Percentiles rank a stretch among this genome's conserved stretches.
Conservation (phyloP, 2,113 vertebrate genomes). For the Cercocebus atys region DNA sequence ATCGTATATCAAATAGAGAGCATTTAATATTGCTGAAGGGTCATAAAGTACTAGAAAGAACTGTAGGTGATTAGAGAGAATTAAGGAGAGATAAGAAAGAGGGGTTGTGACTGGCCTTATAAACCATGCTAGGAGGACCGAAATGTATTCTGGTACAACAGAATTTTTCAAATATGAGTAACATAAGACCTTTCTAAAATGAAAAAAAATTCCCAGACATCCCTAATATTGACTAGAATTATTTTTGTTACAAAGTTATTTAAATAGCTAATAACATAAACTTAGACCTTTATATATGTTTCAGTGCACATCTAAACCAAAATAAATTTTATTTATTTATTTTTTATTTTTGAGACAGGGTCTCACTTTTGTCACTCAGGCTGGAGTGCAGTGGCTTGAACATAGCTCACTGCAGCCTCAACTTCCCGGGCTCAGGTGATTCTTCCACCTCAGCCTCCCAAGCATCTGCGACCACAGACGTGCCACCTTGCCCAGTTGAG, state of each 20-base stretch:
- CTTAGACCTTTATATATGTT: not conserved
- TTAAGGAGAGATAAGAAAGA: not conserved
- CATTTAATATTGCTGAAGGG: not conserved
- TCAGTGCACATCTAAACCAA: not conserved
- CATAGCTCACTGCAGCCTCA: too few species aligned
- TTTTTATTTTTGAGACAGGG: too few species aligned
- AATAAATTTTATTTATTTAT: not conserved
- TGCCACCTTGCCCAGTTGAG: too few species aligned
- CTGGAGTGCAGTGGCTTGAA: too few species aligned
- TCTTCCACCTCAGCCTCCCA: too few species aligned
- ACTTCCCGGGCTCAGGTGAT: too few species aligned
- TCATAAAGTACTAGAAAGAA: not conserved
- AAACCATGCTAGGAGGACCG: not conserved
- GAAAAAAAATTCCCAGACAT: not conserved
- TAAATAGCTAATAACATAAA: constrained; percentile 38
- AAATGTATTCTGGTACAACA: not conserved
- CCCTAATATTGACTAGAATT: not conserved
- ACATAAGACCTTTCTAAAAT: not conserved
- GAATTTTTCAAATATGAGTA: constrained; percentile 12
- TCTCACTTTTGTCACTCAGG: too few species aligned
- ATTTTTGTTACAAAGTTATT: not conserved
- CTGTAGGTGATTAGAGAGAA: not conserved
- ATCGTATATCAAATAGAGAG: not conserved
- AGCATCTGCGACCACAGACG: too few species aligned
- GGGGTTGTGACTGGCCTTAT: not conserved